These are phyloP conservation scores for Idaea aversata DNA, from an alignment of 2,888 invertebrate genomes.

Conservation along the genomic window DNA sequence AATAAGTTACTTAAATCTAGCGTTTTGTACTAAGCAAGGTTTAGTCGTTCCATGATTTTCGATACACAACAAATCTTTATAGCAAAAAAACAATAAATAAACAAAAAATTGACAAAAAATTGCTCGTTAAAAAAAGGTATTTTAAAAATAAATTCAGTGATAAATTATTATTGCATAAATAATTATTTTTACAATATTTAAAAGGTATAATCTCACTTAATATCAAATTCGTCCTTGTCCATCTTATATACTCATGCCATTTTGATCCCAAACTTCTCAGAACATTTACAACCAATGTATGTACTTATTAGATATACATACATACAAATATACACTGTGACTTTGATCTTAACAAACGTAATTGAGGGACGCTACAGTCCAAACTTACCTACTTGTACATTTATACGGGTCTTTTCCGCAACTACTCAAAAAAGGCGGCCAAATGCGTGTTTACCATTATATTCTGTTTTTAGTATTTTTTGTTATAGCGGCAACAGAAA, in stretches of 20 bases:
- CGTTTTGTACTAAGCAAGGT: conserved; percentile 54
- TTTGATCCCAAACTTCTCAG: neutral
- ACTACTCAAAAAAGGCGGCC: too few relatives aligned
- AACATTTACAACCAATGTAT: neutral
- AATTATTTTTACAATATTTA: neutral
- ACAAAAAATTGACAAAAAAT: neutral
- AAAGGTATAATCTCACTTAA: neutral
- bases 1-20: conserved; percentile 33
- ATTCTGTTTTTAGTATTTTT: too few relatives aligned
- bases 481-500: too few relatives aligned
- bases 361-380: too few relatives aligned
- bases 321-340: too few relatives aligned
- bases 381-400: too few relatives aligned
- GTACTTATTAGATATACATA: too few relatives aligned
- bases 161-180: neutral
- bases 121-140: neutral
- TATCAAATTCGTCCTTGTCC: neutral
- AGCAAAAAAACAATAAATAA: neutral
- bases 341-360: too few relatives aligned
- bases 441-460: too few relatives aligned
- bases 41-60: conserved; percentile 24
- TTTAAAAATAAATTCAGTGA: too few relatives aligned
- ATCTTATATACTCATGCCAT: neutral
- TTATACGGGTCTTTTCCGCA: too few relatives aligned
- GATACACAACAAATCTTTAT: neutral